phyloP scores from a whole-genome alignment of 1,140 invertebrate species.

The Xylocopa sonorina region DNA sequence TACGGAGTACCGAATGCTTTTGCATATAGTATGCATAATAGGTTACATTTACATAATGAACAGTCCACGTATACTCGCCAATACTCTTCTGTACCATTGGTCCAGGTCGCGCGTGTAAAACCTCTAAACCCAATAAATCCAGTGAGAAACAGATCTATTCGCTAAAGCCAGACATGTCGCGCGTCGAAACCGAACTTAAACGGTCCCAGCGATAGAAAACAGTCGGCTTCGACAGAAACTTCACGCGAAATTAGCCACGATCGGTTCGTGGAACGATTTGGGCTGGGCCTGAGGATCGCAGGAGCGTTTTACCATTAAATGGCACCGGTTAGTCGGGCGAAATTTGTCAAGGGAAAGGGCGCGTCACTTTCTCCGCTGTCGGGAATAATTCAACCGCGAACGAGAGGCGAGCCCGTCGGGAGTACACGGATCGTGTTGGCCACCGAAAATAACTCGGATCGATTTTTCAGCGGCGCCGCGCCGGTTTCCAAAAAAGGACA shows the following conservation, averaged over 20 bases:
- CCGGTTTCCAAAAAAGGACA: slow-evolving; percentile 63
- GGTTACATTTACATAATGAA: neutral
- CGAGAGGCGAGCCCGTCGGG: neutral
- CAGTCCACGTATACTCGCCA: too few species aligned
- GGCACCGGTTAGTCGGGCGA: neutral
- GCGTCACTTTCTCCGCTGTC: slow-evolving; percentile 35
- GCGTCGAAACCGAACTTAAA: too few species aligned
- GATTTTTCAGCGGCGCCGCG: slow-evolving; percentile 24
- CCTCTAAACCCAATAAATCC: too few species aligned
- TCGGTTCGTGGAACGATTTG: neutral
- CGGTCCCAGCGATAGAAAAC: too few species aligned
- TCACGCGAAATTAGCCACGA: neutral
- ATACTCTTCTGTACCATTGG: too few species aligned
- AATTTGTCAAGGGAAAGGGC: slow-evolving; percentile 34
- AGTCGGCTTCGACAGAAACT: neutral
- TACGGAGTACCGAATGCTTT: too few species aligned
- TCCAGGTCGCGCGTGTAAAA: too few species aligned
- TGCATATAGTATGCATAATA: too few species aligned
- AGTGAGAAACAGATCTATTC: too few species aligned
- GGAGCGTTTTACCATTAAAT: slow-evolving; percentile 3
- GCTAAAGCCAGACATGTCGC: too few species aligned
- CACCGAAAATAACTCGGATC: slow-evolving; percentile 53
- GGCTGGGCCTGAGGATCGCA: neutral
- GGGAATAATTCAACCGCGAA: slow-evolving; percentile 20
- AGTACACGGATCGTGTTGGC: neutral